A percentile compares a stretch with the other conserved stretches of the same genome.
Conservation (phyloP, 64 coral and sea anemone species). For the Dendronephthya gigantea region DNA sequence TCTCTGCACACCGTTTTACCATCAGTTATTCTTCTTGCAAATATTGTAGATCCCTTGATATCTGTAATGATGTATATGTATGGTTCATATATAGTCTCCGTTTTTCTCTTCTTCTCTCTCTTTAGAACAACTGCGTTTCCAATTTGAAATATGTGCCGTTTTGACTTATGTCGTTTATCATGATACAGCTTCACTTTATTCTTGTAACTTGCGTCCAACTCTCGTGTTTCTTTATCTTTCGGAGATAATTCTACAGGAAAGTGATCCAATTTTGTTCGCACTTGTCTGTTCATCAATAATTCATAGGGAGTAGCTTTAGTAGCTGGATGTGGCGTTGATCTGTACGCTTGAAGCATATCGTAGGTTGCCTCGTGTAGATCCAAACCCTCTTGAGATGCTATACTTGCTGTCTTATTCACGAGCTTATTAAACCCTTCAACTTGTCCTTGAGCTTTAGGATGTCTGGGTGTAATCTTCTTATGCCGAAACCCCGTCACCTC, state of each 20-base stretch:
- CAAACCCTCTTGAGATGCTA: background rate
- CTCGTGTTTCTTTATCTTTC: too few relatives aligned
- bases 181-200: background rate
- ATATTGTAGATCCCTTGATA: background rate
- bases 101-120: background rate
- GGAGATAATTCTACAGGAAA: background rate
- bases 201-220: too few relatives aligned
- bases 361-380: background rate
- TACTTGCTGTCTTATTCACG: background rate
- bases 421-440: slow-evolving; percentile 2
- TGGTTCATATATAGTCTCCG: background rate
- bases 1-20: background rate
- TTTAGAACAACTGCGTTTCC: too few relatives aligned
- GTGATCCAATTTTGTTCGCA: background rate
- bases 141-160: background rate
- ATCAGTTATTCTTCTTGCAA: background rate
- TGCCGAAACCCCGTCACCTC: background rate
- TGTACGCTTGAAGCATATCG: slow-evolving; percentile 5
- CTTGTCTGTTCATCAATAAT: background rate
- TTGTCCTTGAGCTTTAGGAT: background rate
- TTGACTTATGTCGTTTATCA: background rate
- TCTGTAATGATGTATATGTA: background rate
- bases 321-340: slow-evolving; percentile 2
- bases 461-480: background rate
- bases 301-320: background rate